Conservation (phyloP, 1,140 invertebrate genomes). For the Pissodes strobi region DNA sequence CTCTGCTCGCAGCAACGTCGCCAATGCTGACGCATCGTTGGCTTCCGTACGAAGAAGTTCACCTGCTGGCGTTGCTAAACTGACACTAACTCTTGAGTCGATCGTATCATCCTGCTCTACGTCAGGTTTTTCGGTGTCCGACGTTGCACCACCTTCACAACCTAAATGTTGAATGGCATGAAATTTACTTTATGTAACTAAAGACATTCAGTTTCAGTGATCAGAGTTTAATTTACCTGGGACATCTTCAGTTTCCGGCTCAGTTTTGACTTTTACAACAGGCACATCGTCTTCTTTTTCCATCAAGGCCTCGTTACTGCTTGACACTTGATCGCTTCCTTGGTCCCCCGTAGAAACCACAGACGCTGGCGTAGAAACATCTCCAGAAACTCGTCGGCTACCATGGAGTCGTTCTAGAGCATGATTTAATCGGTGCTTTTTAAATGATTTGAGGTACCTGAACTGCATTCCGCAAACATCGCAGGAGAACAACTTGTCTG, state of each 20-base stretch:
- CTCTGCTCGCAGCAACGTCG: slow-evolving; percentile 59
- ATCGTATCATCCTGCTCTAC: slow-evolving; percentile 70
- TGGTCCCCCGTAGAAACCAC: neutral
- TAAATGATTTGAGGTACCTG: slow-evolving; percentile 79
- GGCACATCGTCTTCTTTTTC: slow-evolving; percentile 40
- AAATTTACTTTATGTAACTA: neutral
- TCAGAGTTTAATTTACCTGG: slow-evolving; percentile 21
- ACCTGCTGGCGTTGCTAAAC: slow-evolving; percentile 47
- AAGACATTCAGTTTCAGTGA: neutral
- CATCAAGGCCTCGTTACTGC: slow-evolving; percentile 51
- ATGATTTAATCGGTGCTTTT: slow-evolving; percentile 86
- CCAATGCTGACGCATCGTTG: slow-evolving; percentile 15
- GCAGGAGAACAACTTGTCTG: slow-evolving; percentile 86
- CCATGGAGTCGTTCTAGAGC: slow-evolving; percentile 78
- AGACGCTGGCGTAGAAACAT: neutral
- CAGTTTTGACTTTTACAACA: slow-evolving; percentile 36
- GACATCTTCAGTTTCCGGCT: slow-evolving; percentile 39
- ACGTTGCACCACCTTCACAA: slow-evolving; percentile 39
- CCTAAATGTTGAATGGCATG: slow-evolving; percentile 21
- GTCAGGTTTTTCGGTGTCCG: slow-evolving; percentile 53
- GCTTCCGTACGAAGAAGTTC: slow-evolving; percentile 49
- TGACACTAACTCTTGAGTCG: slow-evolving; percentile 62
- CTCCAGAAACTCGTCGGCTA: slow-evolving; percentile 53
- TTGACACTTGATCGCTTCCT: slow-evolving; percentile 52
- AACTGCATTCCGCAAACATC: slow-evolving; percentile 90